These are phyloP conservation scores for Drosophila basisetae DNA, from an alignment of 2,888 invertebrate species.

Conservation along the genomic window DNA sequence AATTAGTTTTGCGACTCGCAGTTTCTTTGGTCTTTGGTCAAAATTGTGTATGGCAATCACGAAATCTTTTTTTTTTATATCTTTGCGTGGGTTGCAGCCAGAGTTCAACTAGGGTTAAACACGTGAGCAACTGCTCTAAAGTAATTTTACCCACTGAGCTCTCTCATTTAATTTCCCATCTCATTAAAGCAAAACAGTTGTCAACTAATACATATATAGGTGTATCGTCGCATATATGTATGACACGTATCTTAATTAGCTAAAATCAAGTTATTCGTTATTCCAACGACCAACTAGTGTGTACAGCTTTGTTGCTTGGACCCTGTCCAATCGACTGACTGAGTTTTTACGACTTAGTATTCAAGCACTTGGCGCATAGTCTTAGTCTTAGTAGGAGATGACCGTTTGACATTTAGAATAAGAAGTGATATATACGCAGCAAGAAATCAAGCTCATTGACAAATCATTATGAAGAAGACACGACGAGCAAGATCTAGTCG, in stretches of 20 bases:
- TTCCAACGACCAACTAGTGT: background rate
- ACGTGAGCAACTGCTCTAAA: conserved; percentile 5
- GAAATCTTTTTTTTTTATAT: conserved; percentile 25
- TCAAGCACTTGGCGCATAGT: conserved; percentile 24
- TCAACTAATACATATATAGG: background rate
- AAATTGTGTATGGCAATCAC: conserved; percentile 53
- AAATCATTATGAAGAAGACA: background rate
- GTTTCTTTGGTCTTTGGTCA: conserved; percentile 37
- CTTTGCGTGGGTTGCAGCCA: conserved; percentile 33
- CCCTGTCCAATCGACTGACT: background rate
- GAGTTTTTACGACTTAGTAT: conserved; percentile 12
- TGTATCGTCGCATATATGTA: background rate
- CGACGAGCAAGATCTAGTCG: background rate
- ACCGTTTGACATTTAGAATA: conserved; percentile 54
- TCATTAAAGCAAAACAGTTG: background rate
- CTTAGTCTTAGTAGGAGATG: conserved; percentile 23
- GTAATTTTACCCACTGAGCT: background rate
- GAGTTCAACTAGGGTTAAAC: conserved; percentile 59
- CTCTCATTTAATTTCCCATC: background rate
- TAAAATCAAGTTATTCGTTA: conserved; percentile 6
- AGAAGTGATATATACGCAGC: conserved; percentile 4
- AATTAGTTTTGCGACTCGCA: conserved; percentile 46
- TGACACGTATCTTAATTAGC: background rate
- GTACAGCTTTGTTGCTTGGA: conserved; percentile 5
- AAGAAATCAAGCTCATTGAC: conserved; percentile 2